Conservation (phyloP, 2,888 invertebrate genomes). For the Thecocarcelia acutangulata region DNA sequence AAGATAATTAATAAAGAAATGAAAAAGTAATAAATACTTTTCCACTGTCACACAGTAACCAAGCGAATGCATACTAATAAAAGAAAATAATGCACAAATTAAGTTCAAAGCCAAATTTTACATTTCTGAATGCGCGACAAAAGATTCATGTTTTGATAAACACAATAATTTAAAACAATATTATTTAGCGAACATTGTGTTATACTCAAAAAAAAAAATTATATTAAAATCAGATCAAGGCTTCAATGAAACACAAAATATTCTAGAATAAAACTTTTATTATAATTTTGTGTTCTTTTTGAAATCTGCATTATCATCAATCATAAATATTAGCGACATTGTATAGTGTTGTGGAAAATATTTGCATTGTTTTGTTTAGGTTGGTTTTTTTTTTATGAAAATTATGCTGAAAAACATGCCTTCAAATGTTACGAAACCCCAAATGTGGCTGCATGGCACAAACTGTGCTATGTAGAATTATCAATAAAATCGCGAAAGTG, state of each 20-base stretch:
- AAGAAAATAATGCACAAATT: neutral
- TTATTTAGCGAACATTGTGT: neutral
- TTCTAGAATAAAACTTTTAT: neutral
- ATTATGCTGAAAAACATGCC: slow-evolving; percentile 7
- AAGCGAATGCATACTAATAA: neutral
- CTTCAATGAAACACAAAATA: slow-evolving; percentile 16
- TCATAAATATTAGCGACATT: slow-evolving; percentile 68
- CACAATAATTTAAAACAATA: neutral
- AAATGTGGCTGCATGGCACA: slow-evolving; percentile 15
- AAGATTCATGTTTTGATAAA: no score
- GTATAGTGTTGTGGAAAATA: slow-evolving; percentile 54
- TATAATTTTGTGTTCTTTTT: neutral
- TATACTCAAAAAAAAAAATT: slow-evolving; percentile 15
- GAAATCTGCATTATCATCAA: slow-evolving; percentile 64
- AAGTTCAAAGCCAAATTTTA: slow-evolving; percentile 2
- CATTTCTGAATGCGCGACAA: no score
- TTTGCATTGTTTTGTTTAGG: slow-evolving; percentile 57
- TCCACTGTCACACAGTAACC: neutral
- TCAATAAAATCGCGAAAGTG: slow-evolving; percentile 40
- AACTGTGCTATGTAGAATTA: slow-evolving; percentile 29
- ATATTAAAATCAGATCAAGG: slow-evolving; percentile 59
- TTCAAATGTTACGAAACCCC: slow-evolving; percentile 30
- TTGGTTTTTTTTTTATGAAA: slow-evolving; percentile 29
- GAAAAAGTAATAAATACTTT: no score
- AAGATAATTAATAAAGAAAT: no score